Evolutionary conservation across 1,140 invertebrate species (phyloP).

Genomic region (Branchinecta lindahli): DNA sequence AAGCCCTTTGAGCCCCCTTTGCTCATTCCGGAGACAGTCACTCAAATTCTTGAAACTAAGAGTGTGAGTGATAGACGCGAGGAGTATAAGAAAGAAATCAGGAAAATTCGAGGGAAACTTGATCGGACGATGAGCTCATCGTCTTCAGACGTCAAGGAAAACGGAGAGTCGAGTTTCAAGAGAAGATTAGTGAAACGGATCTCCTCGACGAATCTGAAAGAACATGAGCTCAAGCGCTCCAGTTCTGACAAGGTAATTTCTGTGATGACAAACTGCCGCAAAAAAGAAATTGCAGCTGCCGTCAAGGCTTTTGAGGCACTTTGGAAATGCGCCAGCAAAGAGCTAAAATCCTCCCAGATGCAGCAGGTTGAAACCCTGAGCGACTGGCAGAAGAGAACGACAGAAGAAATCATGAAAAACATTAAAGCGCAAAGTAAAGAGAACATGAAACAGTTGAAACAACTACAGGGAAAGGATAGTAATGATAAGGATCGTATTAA

Average conservation of each 20-base stretch:
- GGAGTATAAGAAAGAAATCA: conserved; percentile 1
- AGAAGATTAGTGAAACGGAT: neutral
- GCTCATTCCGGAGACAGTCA: neutral
- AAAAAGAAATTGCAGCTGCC: neutral
- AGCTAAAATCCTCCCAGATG: neutral
- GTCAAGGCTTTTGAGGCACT: neutral
- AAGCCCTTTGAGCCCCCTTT: neutral
- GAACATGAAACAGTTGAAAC: neutral
- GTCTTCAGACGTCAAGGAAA: neutral
- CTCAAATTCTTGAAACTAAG: neutral
- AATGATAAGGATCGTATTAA: neutral
- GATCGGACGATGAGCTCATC: neutral
- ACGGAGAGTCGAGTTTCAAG: neutral
- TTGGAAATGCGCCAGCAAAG: neutral
- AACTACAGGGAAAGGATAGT: neutral
- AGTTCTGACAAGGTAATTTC: neutral
- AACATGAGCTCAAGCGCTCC: neutral
- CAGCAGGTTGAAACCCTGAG: neutral
- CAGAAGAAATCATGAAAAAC: neutral
- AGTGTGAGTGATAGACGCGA: neutral
- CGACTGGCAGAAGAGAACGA: neutral
- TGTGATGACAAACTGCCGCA: neutral
- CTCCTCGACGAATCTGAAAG: neutral
- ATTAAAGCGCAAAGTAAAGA: neutral
- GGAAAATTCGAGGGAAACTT: neutral